Evolutionary conservation across 1,140 invertebrate genomes (phyloP).

Genomic region (Drosophila jambulina): DNA sequence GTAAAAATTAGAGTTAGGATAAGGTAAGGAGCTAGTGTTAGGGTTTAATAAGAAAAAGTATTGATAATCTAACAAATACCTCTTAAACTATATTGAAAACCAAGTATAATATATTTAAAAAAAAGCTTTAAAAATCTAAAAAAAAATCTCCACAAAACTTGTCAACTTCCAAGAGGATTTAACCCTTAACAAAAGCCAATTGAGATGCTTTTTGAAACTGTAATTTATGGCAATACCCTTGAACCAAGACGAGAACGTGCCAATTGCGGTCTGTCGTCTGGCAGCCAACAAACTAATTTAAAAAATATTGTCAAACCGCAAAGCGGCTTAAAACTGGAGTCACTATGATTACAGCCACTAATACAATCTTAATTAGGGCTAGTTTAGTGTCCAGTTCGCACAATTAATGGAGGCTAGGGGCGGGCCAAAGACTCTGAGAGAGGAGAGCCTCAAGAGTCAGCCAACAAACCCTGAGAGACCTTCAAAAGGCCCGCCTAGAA

Average conservation of each 20-base stretch:
- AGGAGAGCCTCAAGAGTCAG: conserved; percentile 54
- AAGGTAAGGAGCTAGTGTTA: neutral
- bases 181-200: conserved; percentile 13
- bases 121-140: neutral
- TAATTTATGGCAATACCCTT: conserved; percentile 56
- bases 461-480: conserved; percentile 32
- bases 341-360: conserved; percentile 47
- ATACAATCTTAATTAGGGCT: conserved; percentile 57
- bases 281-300: conserved; percentile 59
- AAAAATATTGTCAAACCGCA: conserved; percentile 72
- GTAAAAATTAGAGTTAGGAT: neutral
- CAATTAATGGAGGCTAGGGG: conserved; percentile 66
- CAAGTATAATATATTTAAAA: neutral
- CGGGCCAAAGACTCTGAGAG: conserved; percentile 69
- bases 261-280: conserved; percentile 70
- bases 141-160: neutral
- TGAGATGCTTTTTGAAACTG: conserved; percentile 27
- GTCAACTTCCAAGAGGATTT: neutral
- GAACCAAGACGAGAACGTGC: conserved; percentile 73
- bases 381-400: conserved; percentile 66
- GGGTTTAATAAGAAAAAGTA: neutral
- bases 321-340: conserved; percentile 30
- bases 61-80: rapidly evolving
- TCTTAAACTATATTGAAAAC: neutral
- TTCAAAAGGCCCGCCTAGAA: conserved; percentile 51